phyloP scores from a whole-genome alignment of 53 echinoderm and acorn worm genomes.

The Paracentrotus lividus region DNA sequence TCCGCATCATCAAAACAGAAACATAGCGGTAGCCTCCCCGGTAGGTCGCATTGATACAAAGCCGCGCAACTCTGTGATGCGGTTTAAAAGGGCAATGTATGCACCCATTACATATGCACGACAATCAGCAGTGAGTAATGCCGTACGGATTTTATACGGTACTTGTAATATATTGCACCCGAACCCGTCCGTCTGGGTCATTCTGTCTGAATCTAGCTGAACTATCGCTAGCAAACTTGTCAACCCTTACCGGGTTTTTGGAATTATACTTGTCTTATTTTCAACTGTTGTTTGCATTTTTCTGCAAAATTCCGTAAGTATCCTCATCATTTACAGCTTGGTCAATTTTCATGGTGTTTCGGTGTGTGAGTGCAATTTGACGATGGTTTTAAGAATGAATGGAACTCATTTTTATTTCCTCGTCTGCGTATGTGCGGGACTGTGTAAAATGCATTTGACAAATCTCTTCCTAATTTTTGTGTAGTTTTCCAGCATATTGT shows the following conservation, averaged over 20 bases:
- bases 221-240: neutral
- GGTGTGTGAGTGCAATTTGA: neutral
- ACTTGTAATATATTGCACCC: slow-evolving; percentile 30
- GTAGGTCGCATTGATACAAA: neutral
- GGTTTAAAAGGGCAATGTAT: slow-evolving; percentile 57
- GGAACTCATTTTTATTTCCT: neutral
- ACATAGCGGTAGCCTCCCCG: neutral
- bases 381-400: neutral
- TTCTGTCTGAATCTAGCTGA: slow-evolving; percentile 39
- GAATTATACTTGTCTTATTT: slow-evolving; percentile 37
- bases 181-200: slow-evolving; percentile 53
- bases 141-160: neutral
- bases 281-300: neutral
- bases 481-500: too few relatives aligned
- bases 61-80: neutral
- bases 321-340: neutral
- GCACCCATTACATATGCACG: neutral
- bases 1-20: neutral
- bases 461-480: neutral
- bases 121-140: slow-evolving; percentile 28
- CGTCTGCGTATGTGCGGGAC: neutral
- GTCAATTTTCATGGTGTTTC: neutral
- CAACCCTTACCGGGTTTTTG: neutral
- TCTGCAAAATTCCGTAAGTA: slow-evolving; percentile 18
- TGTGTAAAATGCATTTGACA: neutral